phyloP scores from a whole-genome alignment of 2,113 vertebrate genomes.

The Onychostoma macrolepis region DNA sequence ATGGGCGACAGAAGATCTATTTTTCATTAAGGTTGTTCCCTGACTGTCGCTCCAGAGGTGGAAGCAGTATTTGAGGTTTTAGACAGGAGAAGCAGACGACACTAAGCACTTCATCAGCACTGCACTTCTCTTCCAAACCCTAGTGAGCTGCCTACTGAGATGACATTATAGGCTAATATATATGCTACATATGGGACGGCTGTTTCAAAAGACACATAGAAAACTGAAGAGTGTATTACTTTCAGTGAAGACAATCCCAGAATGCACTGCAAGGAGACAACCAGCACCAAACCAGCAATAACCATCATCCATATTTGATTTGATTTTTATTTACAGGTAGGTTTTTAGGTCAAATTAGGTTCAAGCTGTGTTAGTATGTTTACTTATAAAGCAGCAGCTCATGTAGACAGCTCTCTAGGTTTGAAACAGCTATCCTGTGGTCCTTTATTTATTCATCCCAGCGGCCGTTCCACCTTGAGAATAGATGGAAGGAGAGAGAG shows the following conservation, averaged over 20 bases:
- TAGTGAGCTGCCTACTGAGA: neutral
- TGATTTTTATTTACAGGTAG: no score
- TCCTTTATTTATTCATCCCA: neutral
- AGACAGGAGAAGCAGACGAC: neutral
- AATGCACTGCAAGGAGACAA: neutral
- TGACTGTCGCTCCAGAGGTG: neutral
- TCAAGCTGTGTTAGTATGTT: neutral
- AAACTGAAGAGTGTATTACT: neutral
- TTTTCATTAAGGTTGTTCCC: neutral
- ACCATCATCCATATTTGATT: no score
- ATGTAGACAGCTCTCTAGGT: neutral
- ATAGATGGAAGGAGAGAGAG: neutral
- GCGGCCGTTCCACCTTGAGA: neutral
- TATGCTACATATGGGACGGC: neutral
- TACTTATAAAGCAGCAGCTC: neutral
- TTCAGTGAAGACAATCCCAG: neutral
- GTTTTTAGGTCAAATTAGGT: no score
- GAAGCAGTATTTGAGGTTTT: neutral
- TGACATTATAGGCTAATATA: neutral
- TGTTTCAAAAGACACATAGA: neutral
- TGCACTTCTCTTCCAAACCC: neutral
- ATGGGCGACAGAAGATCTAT: conserved; percentile 5
- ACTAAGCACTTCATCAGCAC: neutral
- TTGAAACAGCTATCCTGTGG: neutral
- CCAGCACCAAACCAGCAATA: neutral